Conservation (phyloP, 2,113 vertebrate species). For the Elgaria multicarinata region DNA sequence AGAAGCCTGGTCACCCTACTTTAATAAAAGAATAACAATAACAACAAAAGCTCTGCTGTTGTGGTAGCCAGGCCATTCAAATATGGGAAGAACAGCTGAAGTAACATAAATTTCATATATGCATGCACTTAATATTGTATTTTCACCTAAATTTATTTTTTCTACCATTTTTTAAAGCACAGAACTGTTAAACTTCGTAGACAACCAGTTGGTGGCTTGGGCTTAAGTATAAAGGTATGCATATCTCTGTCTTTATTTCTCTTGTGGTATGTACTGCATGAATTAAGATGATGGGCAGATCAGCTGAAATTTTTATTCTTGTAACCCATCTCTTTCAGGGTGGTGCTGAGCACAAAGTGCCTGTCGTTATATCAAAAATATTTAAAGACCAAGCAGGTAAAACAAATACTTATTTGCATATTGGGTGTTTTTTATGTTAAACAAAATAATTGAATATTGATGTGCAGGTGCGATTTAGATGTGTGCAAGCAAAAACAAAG, state of each 20-base stretch:
- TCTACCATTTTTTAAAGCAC: conserved; percentile 94
- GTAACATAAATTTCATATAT: conserved; percentile 1
- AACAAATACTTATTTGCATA: conserved; percentile 25
- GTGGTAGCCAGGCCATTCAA: background rate
- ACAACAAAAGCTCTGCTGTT: background rate
- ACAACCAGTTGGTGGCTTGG: conserved; percentile 90
- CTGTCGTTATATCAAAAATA: conserved; percentile 95
- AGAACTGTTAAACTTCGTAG: conserved; percentile 94
- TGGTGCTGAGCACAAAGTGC: conserved; percentile 92
- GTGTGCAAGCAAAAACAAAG: background rate
- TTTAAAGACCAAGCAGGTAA: conserved; percentile 97
- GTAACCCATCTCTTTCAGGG: conserved; percentile 81
- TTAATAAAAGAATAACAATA: background rate
- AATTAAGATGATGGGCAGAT: background rate
- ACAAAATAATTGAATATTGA: background rate
- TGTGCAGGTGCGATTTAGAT: background rate
- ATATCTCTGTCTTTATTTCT: background rate
- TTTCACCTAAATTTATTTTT: conserved; percentile 77
- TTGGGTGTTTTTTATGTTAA: background rate
- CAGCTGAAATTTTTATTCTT: conserved; percentile 21
- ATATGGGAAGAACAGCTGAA: too few relatives aligned
- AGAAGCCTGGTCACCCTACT: too few relatives aligned
- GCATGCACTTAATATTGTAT: conserved; percentile 35
- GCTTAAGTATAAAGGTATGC: conserved; percentile 96
- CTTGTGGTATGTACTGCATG: background rate